Conservation (phyloP, 2,113 vertebrate genomes). For the Tachysurus fulvidraco region DNA sequence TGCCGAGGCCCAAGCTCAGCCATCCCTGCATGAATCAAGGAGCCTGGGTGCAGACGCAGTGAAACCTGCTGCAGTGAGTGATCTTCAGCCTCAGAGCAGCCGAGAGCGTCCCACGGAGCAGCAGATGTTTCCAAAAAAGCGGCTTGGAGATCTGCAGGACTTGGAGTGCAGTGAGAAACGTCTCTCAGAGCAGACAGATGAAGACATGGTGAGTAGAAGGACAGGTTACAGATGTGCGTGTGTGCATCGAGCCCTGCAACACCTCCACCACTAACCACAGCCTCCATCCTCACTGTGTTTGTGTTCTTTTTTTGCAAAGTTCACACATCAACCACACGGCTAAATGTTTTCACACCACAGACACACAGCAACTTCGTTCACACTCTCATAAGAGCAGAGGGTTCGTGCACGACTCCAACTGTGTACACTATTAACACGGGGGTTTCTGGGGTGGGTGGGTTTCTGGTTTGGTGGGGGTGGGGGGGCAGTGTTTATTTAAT, state of each 20-base stretch:
- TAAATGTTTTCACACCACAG: constrained; percentile 27
- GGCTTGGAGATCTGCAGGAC: no score
- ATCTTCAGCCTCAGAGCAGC: neutral
- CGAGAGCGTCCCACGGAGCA: neutral
- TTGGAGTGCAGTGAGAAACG: neutral
- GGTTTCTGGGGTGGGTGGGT: no score
- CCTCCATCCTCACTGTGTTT: neutral
- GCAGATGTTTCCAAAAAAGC: neutral
- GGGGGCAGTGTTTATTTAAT: no score
- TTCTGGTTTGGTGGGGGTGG: no score
- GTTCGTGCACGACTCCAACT: no score
- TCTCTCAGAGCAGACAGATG: neutral
- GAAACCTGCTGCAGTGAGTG: neutral
- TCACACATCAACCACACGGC: constrained; percentile 36
- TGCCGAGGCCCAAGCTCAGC: constrained; percentile 43
- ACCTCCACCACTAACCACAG: constrained; percentile 47
- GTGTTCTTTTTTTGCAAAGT: constrained; percentile 25
- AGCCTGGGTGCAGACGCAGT: neutral
- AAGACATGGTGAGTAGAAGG: constrained; percentile 35
- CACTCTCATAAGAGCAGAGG: neutral
- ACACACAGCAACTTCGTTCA: constrained; percentile 6
- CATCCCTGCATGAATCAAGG: neutral
- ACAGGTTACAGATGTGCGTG: constrained; percentile 1
- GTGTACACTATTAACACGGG: no score
- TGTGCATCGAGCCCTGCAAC: constrained; percentile 16